Conservation (phyloP, 2,888 invertebrate genomes). For the Eudemis profundana region DNA sequence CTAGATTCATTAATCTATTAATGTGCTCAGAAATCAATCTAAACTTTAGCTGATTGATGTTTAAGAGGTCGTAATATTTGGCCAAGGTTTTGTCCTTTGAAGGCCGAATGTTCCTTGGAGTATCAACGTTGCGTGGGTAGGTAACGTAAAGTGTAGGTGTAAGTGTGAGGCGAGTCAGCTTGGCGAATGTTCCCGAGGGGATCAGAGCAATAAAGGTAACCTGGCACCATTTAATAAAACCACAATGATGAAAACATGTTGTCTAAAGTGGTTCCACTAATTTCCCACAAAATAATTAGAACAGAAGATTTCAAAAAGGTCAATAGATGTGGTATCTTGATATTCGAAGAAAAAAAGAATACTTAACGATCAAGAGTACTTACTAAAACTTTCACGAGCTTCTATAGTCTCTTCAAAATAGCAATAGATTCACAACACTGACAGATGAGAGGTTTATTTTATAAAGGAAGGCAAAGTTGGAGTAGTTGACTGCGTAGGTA, state of each 20-base stretch:
- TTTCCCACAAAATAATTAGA: too few relatives aligned
- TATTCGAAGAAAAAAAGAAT: too few relatives aligned
- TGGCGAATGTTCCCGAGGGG: slow-evolving; percentile 1
- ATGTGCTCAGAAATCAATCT: slow-evolving; percentile 34
- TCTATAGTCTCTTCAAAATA: neutral
- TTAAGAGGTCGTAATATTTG: slow-evolving; percentile 21
- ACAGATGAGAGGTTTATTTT: neutral
- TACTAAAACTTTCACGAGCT: neutral
- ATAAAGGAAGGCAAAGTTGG: neutral
- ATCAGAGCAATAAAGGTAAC: neutral
- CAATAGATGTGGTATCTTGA: too few relatives aligned
- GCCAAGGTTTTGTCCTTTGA: slow-evolving; percentile 12
- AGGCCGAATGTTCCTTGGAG: slow-evolving; percentile 7
- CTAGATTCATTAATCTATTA: slow-evolving; percentile 26
- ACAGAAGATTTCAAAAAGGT: too few relatives aligned
- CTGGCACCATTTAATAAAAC: too few relatives aligned
- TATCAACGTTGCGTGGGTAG: slow-evolving; percentile 17
- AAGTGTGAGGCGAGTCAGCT: slow-evolving; percentile 7
- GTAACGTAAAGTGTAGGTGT: slow-evolving; percentile 1
- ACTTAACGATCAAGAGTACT: too few relatives aligned
- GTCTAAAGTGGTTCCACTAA: too few relatives aligned
- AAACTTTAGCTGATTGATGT: slow-evolving; percentile 36
- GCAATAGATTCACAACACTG: neutral
- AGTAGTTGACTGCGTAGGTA: neutral
- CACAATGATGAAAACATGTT: too few relatives aligned